These are phyloP conservation scores for Eufriesea mexicana DNA, from an alignment of 1,140 invertebrate species.

Conservation along the genomic window DNA sequence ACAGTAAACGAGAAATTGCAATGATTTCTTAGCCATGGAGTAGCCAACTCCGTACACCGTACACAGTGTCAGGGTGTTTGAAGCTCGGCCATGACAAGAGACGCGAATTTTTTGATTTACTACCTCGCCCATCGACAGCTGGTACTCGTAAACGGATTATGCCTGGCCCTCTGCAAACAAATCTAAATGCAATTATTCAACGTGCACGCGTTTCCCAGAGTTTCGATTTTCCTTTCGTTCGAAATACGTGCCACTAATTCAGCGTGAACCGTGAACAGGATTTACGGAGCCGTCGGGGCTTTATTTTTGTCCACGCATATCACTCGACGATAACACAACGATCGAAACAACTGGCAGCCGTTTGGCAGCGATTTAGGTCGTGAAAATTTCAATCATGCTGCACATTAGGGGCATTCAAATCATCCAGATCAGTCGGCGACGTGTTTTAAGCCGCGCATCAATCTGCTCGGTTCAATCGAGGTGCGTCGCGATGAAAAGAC, in stretches of 20 bases:
- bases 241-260: neutral
- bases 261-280: neutral
- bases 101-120: neutral
- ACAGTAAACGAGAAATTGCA: too few relatives aligned
- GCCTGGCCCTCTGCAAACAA: neutral
- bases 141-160: too few relatives aligned
- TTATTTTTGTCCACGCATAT: conserved; percentile 50
- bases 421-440: conserved; percentile 70
- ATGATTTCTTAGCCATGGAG: too few relatives aligned
- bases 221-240: neutral
- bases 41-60: too few relatives aligned
- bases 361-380: conserved; percentile 51
- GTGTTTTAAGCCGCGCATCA: conserved; percentile 74
- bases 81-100: too few relatives aligned
- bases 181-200: neutral
- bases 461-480: conserved; percentile 69
- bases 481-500: conserved; percentile 76
- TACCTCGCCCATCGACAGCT: too few relatives aligned
- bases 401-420: conserved; percentile 61
- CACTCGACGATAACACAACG: conserved; percentile 33
- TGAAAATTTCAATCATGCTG: conserved; percentile 64
- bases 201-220: neutral
- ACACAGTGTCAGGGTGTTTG: too few relatives aligned
- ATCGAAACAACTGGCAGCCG: conserved; percentile 42
- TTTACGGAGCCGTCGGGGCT: neutral